Conservation (phyloP, 2,797 vertebrate genomes). For the Lepus oiostolus region DNA sequence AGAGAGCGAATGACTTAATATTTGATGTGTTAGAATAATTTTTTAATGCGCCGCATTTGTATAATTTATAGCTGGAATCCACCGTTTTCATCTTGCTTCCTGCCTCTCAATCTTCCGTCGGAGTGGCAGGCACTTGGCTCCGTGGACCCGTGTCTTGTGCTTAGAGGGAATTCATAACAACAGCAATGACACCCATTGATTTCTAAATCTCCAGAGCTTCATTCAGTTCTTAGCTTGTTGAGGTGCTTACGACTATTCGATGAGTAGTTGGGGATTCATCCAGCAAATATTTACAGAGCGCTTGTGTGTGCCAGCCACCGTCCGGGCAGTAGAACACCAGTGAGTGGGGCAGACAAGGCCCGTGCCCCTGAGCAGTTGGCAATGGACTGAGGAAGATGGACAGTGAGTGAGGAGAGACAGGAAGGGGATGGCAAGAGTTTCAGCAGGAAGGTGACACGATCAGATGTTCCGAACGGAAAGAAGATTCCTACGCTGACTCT, state of each 20-base stretch:
- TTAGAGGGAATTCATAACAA: background rate
- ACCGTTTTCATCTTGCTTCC: conserved; percentile 78
- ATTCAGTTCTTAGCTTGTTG: background rate
- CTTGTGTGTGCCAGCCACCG: background rate
- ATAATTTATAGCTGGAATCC: conserved; percentile 86
- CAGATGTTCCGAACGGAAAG: background rate
- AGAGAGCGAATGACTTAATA: conserved; percentile 90
- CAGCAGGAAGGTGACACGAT: background rate
- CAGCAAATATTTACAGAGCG: background rate
- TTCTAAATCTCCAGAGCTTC: conserved; percentile 17
- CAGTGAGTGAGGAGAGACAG: background rate
- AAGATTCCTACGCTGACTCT: background rate
- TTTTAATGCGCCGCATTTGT: conserved; percentile 81
- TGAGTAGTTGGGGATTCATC: conserved; percentile 23
- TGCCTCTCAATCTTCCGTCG: conserved; percentile 48
- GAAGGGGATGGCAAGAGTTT: background rate
- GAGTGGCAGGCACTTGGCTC: background rate
- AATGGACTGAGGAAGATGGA: background rate
- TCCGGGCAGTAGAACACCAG: background rate
- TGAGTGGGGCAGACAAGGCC: background rate
- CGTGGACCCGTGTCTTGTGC: background rate
- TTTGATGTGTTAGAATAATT: conserved; percentile 88
- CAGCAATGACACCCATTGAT: background rate
- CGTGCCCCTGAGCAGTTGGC: background rate
- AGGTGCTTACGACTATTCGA: conserved; percentile 18